A percentile compares a stretch with the other conserved stretches of the same genome.
Conservation (phyloP, 2,797 vertebrate species). For the Amblyopsis hoosieri region DNA sequence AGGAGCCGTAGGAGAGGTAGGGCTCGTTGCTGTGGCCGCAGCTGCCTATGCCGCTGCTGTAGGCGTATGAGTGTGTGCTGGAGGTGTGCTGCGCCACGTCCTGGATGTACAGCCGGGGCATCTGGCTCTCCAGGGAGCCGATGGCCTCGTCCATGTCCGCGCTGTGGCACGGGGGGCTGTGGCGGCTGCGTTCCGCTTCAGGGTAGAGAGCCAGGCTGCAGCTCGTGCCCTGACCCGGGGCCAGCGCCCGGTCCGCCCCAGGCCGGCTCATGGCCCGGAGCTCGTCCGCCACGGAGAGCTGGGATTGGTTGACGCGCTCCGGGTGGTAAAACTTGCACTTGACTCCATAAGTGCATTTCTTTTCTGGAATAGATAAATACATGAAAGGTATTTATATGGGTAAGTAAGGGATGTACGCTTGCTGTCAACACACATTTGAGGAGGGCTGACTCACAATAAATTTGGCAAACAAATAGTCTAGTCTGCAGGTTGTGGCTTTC, state of each 20-base stretch:
- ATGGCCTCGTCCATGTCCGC: conserved; percentile 64
- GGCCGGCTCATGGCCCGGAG: conserved; percentile 79
- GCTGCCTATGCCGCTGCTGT: conserved; percentile 67
- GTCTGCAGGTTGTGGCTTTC: conserved; percentile 7
- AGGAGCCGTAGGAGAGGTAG: conserved; percentile 28
- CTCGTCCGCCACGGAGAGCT: conserved; percentile 86
- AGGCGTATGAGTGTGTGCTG: conserved; percentile 40
- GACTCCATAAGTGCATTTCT: conserved; percentile 89
- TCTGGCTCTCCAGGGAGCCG: conserved; percentile 60
- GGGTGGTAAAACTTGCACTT: conserved; percentile 93
- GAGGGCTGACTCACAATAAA: conserved; percentile 20
- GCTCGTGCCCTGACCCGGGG: conserved; percentile 6
- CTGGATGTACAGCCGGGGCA: conserved; percentile 53
- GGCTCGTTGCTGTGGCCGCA: conserved; percentile 40
- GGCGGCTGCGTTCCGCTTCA: conserved; percentile 9
- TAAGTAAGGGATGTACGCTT: background rate
- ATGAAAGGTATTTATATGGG: conserved; percentile 6
- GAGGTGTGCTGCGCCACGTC: conserved; percentile 20
- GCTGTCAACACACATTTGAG: conserved; percentile 18
- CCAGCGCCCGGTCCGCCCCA: conserved; percentile 48
- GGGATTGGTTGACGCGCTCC: conserved; percentile 78
- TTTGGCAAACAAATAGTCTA: conserved; percentile 32
- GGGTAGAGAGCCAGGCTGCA: background rate
- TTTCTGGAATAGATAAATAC: conserved; percentile 71
- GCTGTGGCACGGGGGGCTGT: conserved; percentile 14